phyloP scores from a whole-genome alignment of 2,113 vertebrate genomes.

The Hippocampus mohnikei region DNA sequence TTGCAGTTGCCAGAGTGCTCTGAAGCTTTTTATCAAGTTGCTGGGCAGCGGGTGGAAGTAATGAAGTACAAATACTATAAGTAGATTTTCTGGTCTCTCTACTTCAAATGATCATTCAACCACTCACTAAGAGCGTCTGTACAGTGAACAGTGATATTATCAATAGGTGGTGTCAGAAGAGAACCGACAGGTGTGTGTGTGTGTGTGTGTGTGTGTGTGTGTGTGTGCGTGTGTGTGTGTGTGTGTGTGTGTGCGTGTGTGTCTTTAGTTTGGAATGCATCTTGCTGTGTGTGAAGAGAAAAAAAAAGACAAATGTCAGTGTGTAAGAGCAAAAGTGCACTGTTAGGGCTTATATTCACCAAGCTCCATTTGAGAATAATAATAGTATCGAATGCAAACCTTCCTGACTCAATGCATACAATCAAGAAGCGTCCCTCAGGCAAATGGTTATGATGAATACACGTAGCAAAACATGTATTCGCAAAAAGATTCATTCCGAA shows the following conservation, averaged over 20 bases:
- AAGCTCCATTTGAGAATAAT: too few relatives aligned
- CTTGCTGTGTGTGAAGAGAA: neutral
- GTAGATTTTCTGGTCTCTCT: too few relatives aligned
- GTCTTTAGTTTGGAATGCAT: neutral
- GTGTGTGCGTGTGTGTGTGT: neutral
- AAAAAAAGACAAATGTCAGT: neutral
- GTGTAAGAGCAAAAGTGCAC: neutral
- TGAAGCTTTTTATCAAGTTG: constrained; percentile 20
- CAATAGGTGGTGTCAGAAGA: constrained; percentile 74
- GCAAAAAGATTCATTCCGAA: too few relatives aligned
- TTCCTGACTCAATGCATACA: too few relatives aligned
- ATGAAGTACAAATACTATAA: neutral
- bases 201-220: neutral
- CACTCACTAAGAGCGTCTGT: neutral
- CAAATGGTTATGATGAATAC: too few relatives aligned
- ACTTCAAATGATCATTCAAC: neutral
- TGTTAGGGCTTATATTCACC: neutral
- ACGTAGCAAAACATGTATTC: too few relatives aligned
- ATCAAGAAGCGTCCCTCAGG: too few relatives aligned
- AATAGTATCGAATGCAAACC: too few relatives aligned
- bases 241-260: neutral
- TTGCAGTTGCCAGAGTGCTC: constrained; percentile 28
- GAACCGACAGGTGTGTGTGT: constrained; percentile 36
- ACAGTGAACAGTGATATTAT: constrained; percentile 29
- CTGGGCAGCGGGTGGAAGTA: too few relatives aligned